Evolutionary conservation across 2,113 vertebrate genomes (phyloP).

Genomic region (Sciurus niger): DNA sequence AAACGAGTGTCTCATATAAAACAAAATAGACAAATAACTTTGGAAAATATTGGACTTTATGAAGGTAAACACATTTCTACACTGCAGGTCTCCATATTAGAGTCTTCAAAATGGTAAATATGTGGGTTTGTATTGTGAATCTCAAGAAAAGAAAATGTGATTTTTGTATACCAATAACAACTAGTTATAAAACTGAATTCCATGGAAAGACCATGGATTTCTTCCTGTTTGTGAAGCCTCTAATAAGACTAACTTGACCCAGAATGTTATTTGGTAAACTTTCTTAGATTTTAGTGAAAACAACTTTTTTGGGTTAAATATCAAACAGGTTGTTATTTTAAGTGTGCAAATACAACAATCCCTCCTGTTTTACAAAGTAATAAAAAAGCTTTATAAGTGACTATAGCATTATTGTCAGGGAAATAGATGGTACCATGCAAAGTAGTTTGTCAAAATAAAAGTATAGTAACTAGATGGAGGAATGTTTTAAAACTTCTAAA

Average conservation of each 20-base stretch:
- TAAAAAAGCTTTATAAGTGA: background rate
- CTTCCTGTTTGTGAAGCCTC: background rate
- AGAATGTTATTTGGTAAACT: background rate
- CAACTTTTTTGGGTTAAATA: background rate
- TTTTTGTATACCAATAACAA: background rate
- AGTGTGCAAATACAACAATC: background rate
- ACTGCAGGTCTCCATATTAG: background rate
- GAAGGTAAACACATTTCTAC: background rate
- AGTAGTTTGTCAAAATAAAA: background rate
- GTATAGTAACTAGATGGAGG: background rate
- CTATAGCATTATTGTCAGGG: background rate
- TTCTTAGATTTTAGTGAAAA: background rate
- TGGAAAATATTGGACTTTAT: background rate
- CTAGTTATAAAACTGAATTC: background rate
- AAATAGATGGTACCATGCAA: background rate
- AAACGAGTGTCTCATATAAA: background rate
- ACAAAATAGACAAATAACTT: background rate
- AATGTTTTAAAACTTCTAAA: background rate
- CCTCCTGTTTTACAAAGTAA: background rate
- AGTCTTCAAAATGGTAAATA: background rate
- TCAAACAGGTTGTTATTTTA: background rate
- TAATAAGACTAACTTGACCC: background rate
- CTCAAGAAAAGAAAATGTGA: background rate
- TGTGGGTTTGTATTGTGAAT: background rate
- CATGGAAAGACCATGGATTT: background rate